phyloP scores from a whole-genome alignment of 2,113 vertebrate species.

The Sus scrofa region DNA sequence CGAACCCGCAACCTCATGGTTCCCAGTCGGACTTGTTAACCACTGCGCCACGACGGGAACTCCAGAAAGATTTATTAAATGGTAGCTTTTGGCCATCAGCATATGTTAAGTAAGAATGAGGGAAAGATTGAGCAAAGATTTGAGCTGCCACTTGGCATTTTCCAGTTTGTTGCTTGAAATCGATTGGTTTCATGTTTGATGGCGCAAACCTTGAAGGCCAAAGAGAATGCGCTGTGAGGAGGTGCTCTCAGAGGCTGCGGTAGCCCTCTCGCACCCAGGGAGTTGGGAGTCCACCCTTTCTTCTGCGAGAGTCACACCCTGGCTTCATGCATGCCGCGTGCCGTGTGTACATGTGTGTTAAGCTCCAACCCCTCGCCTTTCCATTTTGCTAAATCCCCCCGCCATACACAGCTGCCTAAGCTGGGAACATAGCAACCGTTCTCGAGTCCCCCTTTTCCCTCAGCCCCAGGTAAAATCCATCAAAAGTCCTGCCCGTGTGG shows the following conservation, averaged over 20 bases:
- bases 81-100: slow-evolving; percentile 37
- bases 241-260: not conserved
- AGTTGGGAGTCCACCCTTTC: not conserved
- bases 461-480: not conserved
- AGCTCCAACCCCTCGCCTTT: not conserved
- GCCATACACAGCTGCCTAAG: not conserved
- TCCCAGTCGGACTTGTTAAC: too few species aligned
- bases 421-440: not conserved
- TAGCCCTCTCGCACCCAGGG: not conserved
- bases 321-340: not conserved
- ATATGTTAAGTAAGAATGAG: not conserved
- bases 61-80: slow-evolving; percentile 45
- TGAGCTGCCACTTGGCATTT: slow-evolving; percentile 10
- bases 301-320: not conserved
- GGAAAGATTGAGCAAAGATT: slow-evolving; percentile 28
- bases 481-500: not conserved
- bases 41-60: too few species aligned
- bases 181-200: slow-evolving; percentile 49
- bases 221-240: slow-evolving; percentile 31
- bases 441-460: not conserved
- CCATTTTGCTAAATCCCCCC: not conserved
- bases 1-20: too few species aligned
- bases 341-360: not conserved
- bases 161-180: slow-evolving; percentile 44
- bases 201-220: slow-evolving; percentile 35